These are phyloP conservation scores for Amblyornis subalaris DNA, from an alignment of 2,113 vertebrate genomes.

Conservation along the genomic window DNA sequence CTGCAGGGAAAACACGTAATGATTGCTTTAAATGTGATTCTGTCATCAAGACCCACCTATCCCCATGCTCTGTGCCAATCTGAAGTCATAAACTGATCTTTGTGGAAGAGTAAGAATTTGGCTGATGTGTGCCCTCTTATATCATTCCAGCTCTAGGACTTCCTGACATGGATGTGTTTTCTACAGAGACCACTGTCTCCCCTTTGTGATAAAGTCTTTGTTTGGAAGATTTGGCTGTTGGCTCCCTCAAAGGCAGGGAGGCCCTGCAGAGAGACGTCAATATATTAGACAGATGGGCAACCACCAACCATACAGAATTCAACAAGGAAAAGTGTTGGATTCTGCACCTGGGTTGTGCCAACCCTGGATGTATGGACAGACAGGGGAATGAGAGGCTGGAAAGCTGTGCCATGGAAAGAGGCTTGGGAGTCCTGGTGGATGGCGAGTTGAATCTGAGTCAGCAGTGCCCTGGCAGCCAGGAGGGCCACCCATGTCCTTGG, in stretches of 20 bases:
- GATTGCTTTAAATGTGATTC: not conserved
- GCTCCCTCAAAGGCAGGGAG: not conserved
- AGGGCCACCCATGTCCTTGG: not conserved
- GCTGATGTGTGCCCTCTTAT: not conserved
- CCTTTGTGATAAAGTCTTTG: not conserved
- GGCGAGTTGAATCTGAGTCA: not conserved
- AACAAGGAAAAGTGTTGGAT: rapidly evolving
- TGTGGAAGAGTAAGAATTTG: not conserved
- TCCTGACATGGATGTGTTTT: not conserved
- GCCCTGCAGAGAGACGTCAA: not conserved
- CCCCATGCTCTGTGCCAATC: not conserved
- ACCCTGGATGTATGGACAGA: not conserved
- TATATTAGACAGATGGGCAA: not conserved
- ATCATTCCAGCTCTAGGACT: not conserved
- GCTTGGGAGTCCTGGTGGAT: not conserved
- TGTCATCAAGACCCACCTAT: not conserved
- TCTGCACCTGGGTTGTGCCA: not conserved
- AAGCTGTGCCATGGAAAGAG: not conserved
- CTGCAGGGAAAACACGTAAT: not conserved
- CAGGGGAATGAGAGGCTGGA: not conserved
- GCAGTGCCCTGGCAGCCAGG: not conserved
- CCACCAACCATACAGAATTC: rapidly evolving
- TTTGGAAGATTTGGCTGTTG: not conserved
- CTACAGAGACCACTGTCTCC: not conserved
- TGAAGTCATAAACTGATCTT: not conserved